Evolutionary conservation across 2,113 vertebrate genomes (phyloP).

Genomic region (Naja naja): DNA sequence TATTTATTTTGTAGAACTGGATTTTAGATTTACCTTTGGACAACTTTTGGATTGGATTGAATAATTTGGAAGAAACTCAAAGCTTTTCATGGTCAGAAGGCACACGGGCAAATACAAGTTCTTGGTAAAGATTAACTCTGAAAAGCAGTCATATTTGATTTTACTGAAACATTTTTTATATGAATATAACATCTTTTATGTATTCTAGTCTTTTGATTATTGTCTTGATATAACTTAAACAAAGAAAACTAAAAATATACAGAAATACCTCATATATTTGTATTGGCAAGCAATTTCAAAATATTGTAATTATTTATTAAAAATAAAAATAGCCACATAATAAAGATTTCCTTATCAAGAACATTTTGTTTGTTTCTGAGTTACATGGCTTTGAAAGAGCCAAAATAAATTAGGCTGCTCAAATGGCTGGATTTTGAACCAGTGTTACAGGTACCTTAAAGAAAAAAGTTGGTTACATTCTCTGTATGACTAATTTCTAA

Average conservation of each 20-base stretch:
- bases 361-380: background rate
- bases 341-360: background rate
- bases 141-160: background rate
- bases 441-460: background rate
- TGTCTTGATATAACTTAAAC: background rate
- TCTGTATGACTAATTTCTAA: background rate
- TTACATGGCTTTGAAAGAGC: background rate
- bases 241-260: background rate
- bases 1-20: conserved; percentile 14
- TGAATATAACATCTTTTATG: background rate
- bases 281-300: background rate
- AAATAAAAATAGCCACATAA: background rate
- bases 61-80: conserved; percentile 24
- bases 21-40: conserved; percentile 24
- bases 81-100: conserved; percentile 33
- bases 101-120: background rate
- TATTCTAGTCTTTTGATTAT: background rate
- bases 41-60: conserved; percentile 33
- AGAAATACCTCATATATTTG: background rate
- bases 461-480: background rate
- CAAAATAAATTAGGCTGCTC: background rate
- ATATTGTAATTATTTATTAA: background rate
- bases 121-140: conserved; percentile 19
- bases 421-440: background rate
- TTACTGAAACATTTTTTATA: background rate